Conservation (phyloP, 2,797 vertebrate species). For the Cuniculus paca region DNA sequence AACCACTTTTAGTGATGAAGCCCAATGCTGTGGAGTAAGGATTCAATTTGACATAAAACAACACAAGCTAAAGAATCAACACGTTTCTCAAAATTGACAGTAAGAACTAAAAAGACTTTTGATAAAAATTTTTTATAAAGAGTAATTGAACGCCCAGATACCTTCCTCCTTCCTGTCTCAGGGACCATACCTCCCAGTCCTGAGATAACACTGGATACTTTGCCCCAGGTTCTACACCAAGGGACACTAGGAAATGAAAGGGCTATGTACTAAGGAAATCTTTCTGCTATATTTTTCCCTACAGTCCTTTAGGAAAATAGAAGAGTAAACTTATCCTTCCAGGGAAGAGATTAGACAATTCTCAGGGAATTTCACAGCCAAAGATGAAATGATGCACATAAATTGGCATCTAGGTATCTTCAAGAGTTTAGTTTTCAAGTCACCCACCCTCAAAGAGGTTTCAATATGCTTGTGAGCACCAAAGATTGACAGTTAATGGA, state of each 20-base stretch:
- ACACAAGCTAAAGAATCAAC: not conserved
- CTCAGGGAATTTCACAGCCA: not conserved
- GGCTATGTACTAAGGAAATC: not conserved
- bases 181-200: not conserved
- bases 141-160: not conserved
- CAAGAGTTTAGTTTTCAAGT: not conserved
- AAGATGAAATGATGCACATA: not conserved
- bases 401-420: not conserved
- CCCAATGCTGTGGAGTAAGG: not conserved
- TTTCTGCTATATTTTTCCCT: not conserved
- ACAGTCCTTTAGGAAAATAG: not conserved
- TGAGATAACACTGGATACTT: not conserved
- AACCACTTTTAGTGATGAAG: not conserved
- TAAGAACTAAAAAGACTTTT: not conserved
- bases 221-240: not conserved
- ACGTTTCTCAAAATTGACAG: not conserved
- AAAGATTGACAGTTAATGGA: slow-evolving; percentile 17
- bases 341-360: not conserved
- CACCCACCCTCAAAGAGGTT: not conserved
- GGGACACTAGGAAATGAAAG: no score
- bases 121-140: not conserved
- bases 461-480: not conserved
- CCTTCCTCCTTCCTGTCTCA: not conserved
- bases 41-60: not conserved
- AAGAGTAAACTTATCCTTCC: not conserved